Evolutionary conservation across 2,888 invertebrate genomes (phyloP), one percentile per base, ranked within the genome.

Genomic region (Drosophila pullipes): DNA sequence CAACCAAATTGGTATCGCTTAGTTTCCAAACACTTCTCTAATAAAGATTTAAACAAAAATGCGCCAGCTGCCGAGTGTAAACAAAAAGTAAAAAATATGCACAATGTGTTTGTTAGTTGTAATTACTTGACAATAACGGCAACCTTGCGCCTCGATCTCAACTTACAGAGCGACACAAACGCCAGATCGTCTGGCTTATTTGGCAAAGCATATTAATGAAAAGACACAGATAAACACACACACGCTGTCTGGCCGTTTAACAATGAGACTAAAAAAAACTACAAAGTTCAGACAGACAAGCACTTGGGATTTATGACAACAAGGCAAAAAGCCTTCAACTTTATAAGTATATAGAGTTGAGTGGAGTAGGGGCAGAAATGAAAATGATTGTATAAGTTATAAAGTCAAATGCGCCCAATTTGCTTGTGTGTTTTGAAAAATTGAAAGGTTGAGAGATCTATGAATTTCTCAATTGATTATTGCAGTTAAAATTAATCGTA

Each of bases 101-200:
- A 74, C 58, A 69, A 74, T 72, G 72, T 79, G 78, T 74, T 75
- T 75, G 79, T 72, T 71, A 64, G 78, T 59, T 69, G 70, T 89
- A 89, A 87, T 78, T 76, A 81, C 74, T 81, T 78, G 83, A 78
- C 89, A 90, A 83, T 85, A 87, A 90, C 80, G 82, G 71, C 89
- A 90, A 87, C 87, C 87, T 87, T 87, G 87, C 77, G 81, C 74
- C 89, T 74, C 81, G 68, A 82, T 85, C 90, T 87, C 82, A 62
- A 59, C 74, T 87, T 87, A 80, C 89, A 74, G 59, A 50, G 64
- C 72, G 65, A 74, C 64, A 69, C 47, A 71, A 47, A 58, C 60
- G 54, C 41, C 68, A 74, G 82, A 74, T 77, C 25, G 53, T 72
- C 79, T 76, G 69, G 75, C 73, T 67, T 79, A 73, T 75, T 81